phyloP scores from a whole-genome alignment of 2,888 invertebrate species.

The Plebejus anna region DNA sequence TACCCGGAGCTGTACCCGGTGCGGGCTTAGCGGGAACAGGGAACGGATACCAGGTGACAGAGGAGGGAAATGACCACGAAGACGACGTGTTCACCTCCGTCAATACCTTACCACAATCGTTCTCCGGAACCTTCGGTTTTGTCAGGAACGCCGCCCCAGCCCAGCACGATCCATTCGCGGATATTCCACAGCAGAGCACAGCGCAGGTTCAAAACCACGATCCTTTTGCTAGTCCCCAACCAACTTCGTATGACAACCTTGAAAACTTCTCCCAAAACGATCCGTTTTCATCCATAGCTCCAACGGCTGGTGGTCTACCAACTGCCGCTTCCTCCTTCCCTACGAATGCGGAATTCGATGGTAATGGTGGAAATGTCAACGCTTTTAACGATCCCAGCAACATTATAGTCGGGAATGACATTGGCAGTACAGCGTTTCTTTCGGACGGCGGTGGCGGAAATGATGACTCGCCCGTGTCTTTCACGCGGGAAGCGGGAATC shows the following conservation, averaged over 20 bases:
- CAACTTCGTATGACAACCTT: slow-evolving; percentile 48
- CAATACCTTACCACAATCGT: slow-evolving; percentile 56
- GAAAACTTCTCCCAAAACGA: slow-evolving; percentile 53
- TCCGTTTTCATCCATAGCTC: slow-evolving; percentile 48
- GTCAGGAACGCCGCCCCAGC: slow-evolving; percentile 53
- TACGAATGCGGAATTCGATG: slow-evolving; percentile 22
- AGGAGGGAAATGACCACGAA: slow-evolving; percentile 61
- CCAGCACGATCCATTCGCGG: slow-evolving; percentile 52
- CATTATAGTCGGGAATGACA: slow-evolving; percentile 49
- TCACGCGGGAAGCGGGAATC: slow-evolving; percentile 63
- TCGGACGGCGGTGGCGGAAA: slow-evolving; percentile 44
- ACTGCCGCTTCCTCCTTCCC: slow-evolving; percentile 50
- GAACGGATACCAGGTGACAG: slow-evolving; percentile 68
- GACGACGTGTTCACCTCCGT: slow-evolving; percentile 61
- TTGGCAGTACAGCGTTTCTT: slow-evolving; percentile 45
- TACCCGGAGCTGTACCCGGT: slow-evolving; percentile 55
- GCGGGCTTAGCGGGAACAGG: slow-evolving; percentile 37
- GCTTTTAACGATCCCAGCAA: slow-evolving; percentile 52
- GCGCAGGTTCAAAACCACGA: slow-evolving; percentile 47
- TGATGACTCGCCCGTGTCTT: slow-evolving; percentile 56
- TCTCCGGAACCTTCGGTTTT: slow-evolving; percentile 59
- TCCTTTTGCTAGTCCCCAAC: slow-evolving; percentile 52
- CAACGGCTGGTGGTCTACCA: slow-evolving; percentile 44
- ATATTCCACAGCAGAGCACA: slow-evolving; percentile 49
- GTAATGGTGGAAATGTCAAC: slow-evolving; percentile 43